Base-by-base conservation (phyloP, 1,140 invertebrate genomes). In the Sycophila sp. region DNA sequence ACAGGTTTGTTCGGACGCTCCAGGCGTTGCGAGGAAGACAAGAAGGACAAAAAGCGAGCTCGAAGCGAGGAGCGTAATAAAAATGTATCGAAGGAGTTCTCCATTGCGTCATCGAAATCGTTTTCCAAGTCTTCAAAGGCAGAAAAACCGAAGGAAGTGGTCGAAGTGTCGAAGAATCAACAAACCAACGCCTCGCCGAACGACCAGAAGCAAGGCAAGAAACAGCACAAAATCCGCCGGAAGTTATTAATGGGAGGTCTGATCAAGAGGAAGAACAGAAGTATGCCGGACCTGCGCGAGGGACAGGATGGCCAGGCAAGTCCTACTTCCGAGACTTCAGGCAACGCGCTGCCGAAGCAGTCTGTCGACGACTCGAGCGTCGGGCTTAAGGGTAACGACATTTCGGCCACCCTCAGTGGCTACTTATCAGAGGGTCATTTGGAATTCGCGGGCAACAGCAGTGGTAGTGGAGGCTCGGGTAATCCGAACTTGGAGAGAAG, bases 161-260 rank as follows among this genome's bases (percentile, higher is more conserved):
- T 89, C 30, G 89, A 91, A 51, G 13, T 47, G 58, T 60, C 6
- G 69, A 76, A 71, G 69, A 56, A 28, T 22, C 75, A 55, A 77
- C 60, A 42, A 0, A 24, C 49, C 0, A 78, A 78, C 64, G 4
- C 36, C 1, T 17, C 40, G 4, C 0, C 26, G 5, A n/a, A 38
- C 75, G 92, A 94, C 69, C 88, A 89, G 60, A 94, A 94, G 77
- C 88, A 91, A 42, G 91, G 91, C 15, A 96, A 96, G 78, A 97
- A 96, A 75, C 95, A 96, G 80, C 95, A 96, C 79, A 96, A 95
- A 85, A 95, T 97, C 45, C 85, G 94, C 28, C 88, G 94, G 79
- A 96, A 96, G 83, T 77, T 96, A 1, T 78, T 97, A 1, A 96
- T 96, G 94, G 94, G 95, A 26, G 94, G 94, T 1, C 86, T 96